Conservation (phyloP, 37 sponge, comb jelly and placozoan genomes). For the Aphrocallistes beatrix region DNA sequence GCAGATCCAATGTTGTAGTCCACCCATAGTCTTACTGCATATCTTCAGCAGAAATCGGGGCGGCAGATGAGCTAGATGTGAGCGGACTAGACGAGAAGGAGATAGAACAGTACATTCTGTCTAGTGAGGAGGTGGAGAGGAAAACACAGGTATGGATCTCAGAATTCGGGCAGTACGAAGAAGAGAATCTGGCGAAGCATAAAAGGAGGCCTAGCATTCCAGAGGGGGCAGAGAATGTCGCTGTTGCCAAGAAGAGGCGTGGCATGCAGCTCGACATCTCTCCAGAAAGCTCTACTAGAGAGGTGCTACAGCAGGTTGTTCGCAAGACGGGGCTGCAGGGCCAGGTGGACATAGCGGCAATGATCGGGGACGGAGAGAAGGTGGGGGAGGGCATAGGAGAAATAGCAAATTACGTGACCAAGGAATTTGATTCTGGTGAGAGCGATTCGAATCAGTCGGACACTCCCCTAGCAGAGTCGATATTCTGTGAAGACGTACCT, state of each 20-base stretch:
- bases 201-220: not conserved
- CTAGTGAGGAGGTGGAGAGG: slow-evolving; percentile 58
- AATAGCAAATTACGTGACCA: not conserved
- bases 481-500: not conserved
- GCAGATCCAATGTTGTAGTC: too few species aligned
- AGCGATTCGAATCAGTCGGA: not conserved
- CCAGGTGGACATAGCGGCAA: not conserved
- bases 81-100: slow-evolving; percentile 70
- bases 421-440: not conserved
- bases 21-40: too few species aligned
- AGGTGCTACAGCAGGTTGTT: not conserved
- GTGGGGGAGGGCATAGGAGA: not conserved
- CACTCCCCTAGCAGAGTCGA: not conserved
- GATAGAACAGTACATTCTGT: slow-evolving; percentile 71
- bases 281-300: not conserved
- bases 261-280: not conserved
- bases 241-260: not conserved
- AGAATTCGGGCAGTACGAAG: slow-evolving; percentile 76
- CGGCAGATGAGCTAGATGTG: slow-evolving; percentile 20
- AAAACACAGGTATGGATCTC: slow-evolving; percentile 77
- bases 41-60: not conserved
- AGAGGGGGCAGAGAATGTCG: not conserved
- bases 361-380: not conserved
- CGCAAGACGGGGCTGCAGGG: not conserved
- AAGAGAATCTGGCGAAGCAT: slow-evolving; percentile 7